Evolutionary conservation across 1,140 invertebrate genomes (phyloP).

Genomic region (Dinoponera quadriceps): DNA sequence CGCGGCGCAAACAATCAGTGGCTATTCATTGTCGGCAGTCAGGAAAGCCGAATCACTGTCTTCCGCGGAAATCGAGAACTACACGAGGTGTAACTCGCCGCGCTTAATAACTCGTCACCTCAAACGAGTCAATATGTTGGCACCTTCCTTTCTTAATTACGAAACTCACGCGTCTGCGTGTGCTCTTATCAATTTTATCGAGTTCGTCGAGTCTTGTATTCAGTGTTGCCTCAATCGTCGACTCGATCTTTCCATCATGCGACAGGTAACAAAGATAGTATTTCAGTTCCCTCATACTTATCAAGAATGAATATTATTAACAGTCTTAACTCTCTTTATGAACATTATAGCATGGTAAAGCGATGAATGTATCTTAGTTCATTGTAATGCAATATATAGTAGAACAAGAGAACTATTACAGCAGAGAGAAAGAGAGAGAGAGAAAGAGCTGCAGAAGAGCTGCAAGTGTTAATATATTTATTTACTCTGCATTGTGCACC

Average conservation of each 20-base stretch:
- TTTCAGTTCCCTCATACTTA: neutral
- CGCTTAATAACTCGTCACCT: constrained; percentile 17
- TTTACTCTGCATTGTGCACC: too few relatives aligned
- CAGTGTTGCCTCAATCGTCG: neutral
- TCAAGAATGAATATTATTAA: neutral
- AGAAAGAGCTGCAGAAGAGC: neutral
- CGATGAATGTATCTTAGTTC: neutral
- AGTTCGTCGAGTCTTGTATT: neutral
- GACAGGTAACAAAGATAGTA: neutral
- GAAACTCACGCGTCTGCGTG: neutral
- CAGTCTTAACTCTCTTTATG: too few relatives aligned
- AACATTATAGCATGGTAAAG: neutral
- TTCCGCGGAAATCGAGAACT: constrained; percentile 56
- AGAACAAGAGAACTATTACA: neutral
- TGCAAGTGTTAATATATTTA: neutral
- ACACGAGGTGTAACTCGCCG: constrained; percentile 21
- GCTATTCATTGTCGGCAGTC: constrained; percentile 64
- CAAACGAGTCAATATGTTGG: neutral
- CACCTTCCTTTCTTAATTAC: constrained; percentile 13
- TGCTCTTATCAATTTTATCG: too few relatives aligned
- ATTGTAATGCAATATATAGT: neutral
- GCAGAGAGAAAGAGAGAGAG: neutral
- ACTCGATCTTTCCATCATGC: neutral
- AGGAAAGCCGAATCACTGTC: constrained; percentile 48
- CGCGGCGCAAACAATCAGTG: constrained; percentile 72